Conservation (phyloP, 2,113 vertebrate species). For the Hippocampus abdominalis region DNA sequence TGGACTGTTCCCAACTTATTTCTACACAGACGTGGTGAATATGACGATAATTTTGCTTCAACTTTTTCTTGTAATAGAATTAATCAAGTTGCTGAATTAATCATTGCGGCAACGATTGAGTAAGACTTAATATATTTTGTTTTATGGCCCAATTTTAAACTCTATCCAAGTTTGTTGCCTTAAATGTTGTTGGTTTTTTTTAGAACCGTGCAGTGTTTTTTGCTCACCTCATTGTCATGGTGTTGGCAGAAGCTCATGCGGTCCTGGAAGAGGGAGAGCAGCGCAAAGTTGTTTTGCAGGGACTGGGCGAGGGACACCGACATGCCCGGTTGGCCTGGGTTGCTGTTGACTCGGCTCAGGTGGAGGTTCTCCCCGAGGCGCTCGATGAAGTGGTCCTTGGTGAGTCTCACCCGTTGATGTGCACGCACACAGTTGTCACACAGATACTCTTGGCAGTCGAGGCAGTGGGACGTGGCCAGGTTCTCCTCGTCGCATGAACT, state of each 20-base stretch:
- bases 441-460: conserved; percentile 91
- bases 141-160: too few species aligned
- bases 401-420: conserved; percentile 89
- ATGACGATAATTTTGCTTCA: too few species aligned
- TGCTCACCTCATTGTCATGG: conserved; percentile 78
- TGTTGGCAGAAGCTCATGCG: conserved; percentile 81
- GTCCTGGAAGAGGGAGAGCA: conserved; percentile 83
- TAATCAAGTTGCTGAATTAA: too few species aligned
- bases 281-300: conserved; percentile 79
- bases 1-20: too few species aligned
- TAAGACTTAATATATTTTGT: too few species aligned
- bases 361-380: conserved; percentile 72
- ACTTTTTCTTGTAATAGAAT: too few species aligned
- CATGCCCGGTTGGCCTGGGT: conserved; percentile 36
- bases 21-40: too few species aligned
- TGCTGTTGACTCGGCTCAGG: conserved; percentile 53
- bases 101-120: too few species aligned
- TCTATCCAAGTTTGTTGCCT: too few species aligned
- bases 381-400: conserved; percentile 93
- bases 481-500: conserved; percentile 88
- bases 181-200: too few species aligned
- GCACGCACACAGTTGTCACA: conserved; percentile 89
- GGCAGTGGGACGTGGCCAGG: conserved; percentile 83
- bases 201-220: background rate
- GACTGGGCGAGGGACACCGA: conserved; percentile 73